Evolutionary conservation across 2,888 invertebrate species (phyloP).

Genomic region (Torymus auratus): DNA sequence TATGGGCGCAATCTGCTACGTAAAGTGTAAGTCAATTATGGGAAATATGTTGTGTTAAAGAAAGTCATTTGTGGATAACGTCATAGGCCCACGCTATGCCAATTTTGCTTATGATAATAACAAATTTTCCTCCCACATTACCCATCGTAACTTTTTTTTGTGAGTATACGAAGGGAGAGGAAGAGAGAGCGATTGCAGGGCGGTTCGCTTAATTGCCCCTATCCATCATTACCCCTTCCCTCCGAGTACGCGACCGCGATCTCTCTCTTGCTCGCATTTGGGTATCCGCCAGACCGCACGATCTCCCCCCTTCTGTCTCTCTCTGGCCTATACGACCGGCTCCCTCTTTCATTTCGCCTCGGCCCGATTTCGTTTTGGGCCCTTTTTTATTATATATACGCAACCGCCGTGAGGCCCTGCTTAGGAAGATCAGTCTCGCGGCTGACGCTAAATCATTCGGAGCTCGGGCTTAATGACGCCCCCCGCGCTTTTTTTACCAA

Average conservation of each 20-base stretch:
- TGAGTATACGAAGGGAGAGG: slow-evolving; percentile 12
- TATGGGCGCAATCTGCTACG: too few species aligned
- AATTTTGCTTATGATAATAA: too few species aligned
- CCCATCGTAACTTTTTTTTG: too few species aligned
- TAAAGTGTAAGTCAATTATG: too few species aligned
- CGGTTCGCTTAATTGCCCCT: slow-evolving; percentile 68
- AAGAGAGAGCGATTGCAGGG: slow-evolving; percentile 63
- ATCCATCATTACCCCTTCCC: slow-evolving; percentile 68
- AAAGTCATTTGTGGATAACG: too few species aligned
- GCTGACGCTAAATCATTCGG: slow-evolving; percentile 60
- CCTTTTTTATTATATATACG: slow-evolving; percentile 14
- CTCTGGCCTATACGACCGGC: background rate
- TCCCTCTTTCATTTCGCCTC: slow-evolving; percentile 28
- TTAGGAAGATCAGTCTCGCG: slow-evolving; percentile 61
- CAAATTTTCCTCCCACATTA: too few species aligned
- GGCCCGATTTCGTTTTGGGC: slow-evolving; percentile 32
- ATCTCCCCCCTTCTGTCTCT: slow-evolving; percentile 37
- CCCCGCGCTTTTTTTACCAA: background rate
- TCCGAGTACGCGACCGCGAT: slow-evolving; percentile 31
- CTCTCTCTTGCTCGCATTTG: slow-evolving; percentile 29
- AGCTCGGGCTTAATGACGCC: slow-evolving; percentile 53
- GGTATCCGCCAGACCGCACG: slow-evolving; percentile 54
- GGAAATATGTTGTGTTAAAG: too few species aligned
- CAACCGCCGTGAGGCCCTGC: slow-evolving; percentile 5
- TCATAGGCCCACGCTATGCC: too few species aligned